These are phyloP conservation scores for Syngnathus rostellatus DNA, from an alignment of 2,797 vertebrate genomes.

Conservation along the genomic window DNA sequence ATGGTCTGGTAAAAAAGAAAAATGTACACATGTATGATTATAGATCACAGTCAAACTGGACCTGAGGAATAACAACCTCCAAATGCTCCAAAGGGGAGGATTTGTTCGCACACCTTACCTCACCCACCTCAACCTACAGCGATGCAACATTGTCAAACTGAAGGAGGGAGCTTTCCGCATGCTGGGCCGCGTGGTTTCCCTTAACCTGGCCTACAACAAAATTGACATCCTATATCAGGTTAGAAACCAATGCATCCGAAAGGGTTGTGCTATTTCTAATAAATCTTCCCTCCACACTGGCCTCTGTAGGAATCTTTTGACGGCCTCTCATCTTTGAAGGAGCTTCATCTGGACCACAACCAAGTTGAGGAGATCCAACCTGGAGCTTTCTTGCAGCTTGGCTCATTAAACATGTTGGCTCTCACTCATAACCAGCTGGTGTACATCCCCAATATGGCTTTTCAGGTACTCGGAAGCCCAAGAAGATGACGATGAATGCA, in stretches of 20 bases:
- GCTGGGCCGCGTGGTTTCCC: slow-evolving; percentile 76
- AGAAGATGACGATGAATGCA: too few species aligned
- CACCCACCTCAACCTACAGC: slow-evolving; percentile 79
- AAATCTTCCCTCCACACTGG: background rate
- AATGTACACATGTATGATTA: too few species aligned
- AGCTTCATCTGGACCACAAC: slow-evolving; percentile 77
- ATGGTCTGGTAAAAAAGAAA: background rate
- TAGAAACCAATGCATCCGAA: background rate
- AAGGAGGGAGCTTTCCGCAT: slow-evolving; percentile 82
- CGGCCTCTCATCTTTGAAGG: slow-evolving; percentile 78
- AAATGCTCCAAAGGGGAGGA: slow-evolving; percentile 51
- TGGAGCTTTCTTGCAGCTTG: slow-evolving; percentile 78
- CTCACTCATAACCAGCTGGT: slow-evolving; percentile 80
- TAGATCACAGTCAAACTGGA: slow-evolving; percentile 80
- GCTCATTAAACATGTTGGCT: slow-evolving; percentile 73
- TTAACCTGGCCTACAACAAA: slow-evolving; percentile 79
- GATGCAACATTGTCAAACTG: slow-evolving; percentile 71
- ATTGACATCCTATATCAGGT: slow-evolving; percentile 80
- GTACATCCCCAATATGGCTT: slow-evolving; percentile 86
- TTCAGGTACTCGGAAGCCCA: slow-evolving; percentile 58
- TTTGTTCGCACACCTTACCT: slow-evolving; percentile 76
- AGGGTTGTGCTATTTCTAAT: background rate
- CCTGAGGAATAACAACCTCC: slow-evolving; percentile 74
- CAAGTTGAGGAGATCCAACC: slow-evolving; percentile 82
- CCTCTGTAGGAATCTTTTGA: slow-evolving; percentile 78